Base-by-base conservation (phyloP, 2,888 invertebrate genomes). In the Leptopilina myrica region DNA sequence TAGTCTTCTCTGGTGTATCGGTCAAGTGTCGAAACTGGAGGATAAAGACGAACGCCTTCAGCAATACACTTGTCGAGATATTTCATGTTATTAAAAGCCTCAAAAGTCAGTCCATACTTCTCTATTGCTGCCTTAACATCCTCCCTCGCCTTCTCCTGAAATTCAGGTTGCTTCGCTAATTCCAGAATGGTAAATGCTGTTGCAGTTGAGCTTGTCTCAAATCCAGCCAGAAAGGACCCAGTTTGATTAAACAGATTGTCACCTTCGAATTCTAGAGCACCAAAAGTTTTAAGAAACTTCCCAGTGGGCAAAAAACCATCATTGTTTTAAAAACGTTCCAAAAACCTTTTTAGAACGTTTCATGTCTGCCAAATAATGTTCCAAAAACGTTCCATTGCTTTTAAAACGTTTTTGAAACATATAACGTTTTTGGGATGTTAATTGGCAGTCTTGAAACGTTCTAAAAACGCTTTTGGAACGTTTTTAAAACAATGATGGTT, bases 181-280 rank as follows among this genome's bases (percentile, higher is more conserved):
- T 90, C 90, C 86, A 90, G 85, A 7, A 90, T 81, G 0, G 90
- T 89, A 66, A 90, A 90, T 2, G 89, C 81, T 53, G 87, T 84
- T 5, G 88, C 84, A 0, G 89, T 87, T 6, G 89, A 86, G 76
- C 90, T 90, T 0, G 90, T 90, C 79, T 90, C 90, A 75, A 90
- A 90, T n/a, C 90, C 90, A 15, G 90, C 89, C 76, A 90, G 90
- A 76, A 90, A 90, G 1, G 89, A 89, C 12, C 90, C 90, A 7
- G 90, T 87, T 73, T 90, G 90, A 15, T 85, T 88, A 2, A 90
- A 77, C n/a, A 90, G 81, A 83, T 89, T 89, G 49, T 90, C 89
- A 5, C 90, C 90, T 66, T 89, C 89, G 77, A 90, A 90, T 83
- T 89, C 90, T 90, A 69, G 5, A 67, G 33, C n/a, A n/a, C n/a